These are phyloP conservation scores for Globodera ellingtonae DNA, from an alignment of 1,140 invertebrate genomes.

Conservation along the genomic window DNA sequence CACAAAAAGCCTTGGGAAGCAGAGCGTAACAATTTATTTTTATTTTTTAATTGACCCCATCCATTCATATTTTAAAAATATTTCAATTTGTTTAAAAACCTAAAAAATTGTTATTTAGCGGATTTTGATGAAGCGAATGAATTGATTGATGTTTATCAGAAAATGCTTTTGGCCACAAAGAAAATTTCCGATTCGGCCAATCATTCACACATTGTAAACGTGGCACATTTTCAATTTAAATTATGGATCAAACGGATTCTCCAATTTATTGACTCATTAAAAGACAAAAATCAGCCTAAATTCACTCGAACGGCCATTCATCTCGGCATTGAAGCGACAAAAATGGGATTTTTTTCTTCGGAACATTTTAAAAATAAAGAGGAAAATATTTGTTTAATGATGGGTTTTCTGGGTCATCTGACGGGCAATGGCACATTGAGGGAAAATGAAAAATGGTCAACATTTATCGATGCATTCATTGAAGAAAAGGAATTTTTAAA, in stretches of 20 bases:
- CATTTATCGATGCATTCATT: not conserved
- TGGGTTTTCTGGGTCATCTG: not conserved
- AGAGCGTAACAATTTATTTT: not conserved
- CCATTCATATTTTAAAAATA: no score
- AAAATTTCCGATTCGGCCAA: not conserved
- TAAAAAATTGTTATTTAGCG: not conserved
- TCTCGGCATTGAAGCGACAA: not conserved
- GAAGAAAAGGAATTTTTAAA: not conserved
- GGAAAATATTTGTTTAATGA: not conserved
- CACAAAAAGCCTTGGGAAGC: not conserved
- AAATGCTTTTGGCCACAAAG: not conserved
- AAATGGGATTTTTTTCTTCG: not conserved
- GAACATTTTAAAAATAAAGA: not conserved
- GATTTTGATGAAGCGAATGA: not conserved
- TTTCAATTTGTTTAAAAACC: no score
- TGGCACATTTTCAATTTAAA: not conserved
- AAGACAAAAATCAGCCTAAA: not conserved
- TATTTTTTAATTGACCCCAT: no score
- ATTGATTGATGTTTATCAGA: not conserved
- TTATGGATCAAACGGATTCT: not conserved
- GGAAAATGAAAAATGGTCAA: not conserved
- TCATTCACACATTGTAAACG: not conserved
- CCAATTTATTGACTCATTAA: not conserved
- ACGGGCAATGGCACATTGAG: not conserved
- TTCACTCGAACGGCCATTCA: not conserved